phyloP scores from a whole-genome alignment of 2,797 vertebrate species.

The Eleutherodactylus coqui region DNA sequence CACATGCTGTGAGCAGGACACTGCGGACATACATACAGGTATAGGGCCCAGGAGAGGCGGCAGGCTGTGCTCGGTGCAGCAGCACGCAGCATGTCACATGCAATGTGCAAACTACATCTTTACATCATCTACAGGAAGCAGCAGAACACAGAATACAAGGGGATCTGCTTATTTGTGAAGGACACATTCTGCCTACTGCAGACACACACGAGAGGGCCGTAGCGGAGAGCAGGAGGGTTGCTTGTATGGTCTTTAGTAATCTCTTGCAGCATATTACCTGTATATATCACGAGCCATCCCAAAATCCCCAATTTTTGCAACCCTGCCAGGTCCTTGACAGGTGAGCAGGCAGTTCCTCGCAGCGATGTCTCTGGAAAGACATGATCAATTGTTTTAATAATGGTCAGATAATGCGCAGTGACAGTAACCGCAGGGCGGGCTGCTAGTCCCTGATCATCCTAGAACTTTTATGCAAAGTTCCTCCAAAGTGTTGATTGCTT shows the following conservation, averaged over 20 bases:
- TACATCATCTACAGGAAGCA: too few relatives aligned
- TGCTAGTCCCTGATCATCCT: background rate
- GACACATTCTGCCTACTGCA: too few relatives aligned
- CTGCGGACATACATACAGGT: too few relatives aligned
- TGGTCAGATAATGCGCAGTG: background rate
- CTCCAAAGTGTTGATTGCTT: background rate
- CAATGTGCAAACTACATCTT: too few relatives aligned
- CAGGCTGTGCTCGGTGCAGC: too few relatives aligned
- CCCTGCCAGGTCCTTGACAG: constrained; percentile 88
- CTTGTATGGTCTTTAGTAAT: background rate
- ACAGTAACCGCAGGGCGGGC: background rate
- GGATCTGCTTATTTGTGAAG: too few relatives aligned
- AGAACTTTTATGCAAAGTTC: background rate
- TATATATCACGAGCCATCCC: constrained; percentile 99
- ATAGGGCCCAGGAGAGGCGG: too few relatives aligned
- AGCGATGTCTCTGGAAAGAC: constrained; percentile 89
- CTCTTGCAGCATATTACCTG: constrained; percentile 77
- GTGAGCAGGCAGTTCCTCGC: constrained; percentile 97
- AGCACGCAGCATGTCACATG: too few relatives aligned
- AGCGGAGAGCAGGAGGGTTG: background rate
- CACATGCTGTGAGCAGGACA: too few relatives aligned
- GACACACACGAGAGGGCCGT: background rate
- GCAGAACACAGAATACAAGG: too few relatives aligned
- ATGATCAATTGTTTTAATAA: constrained; percentile 24
- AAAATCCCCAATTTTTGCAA: constrained; percentile 98